Conservation (phyloP, 2,888 invertebrate species). For the Panzeria rudis region DNA sequence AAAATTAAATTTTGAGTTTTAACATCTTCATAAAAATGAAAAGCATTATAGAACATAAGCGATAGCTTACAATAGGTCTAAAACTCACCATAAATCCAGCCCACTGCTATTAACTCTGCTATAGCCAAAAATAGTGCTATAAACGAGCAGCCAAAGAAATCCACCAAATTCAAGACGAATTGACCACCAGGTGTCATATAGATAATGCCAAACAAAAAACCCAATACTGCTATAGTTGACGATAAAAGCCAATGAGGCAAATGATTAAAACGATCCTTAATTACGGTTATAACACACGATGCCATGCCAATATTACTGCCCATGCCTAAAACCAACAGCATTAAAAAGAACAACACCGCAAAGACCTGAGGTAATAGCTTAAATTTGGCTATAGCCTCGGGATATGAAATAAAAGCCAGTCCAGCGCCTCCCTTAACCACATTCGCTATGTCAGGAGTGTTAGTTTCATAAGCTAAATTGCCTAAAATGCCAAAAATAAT, state of each 20-base stretch:
- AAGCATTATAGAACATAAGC: too few relatives aligned
- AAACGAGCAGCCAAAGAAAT: constrained; percentile 90
- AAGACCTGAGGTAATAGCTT: constrained; percentile 85
- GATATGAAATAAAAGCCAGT: constrained; percentile 91
- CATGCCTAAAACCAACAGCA: constrained; percentile 85
- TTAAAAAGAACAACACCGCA: constrained; percentile 85
- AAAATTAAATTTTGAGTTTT: too few relatives aligned
- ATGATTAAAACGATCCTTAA: constrained; percentile 84
- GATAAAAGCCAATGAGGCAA: constrained; percentile 85
- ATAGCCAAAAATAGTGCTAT: constrained; percentile 88
- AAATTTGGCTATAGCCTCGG: constrained; percentile 86
- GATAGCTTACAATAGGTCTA: too few relatives aligned
- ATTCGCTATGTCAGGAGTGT: constrained; percentile 85
- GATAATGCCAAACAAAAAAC: constrained; percentile 86
- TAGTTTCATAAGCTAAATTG: constrained; percentile 88
- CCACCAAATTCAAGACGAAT: constrained; percentile 89
- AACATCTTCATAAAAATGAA: too few relatives aligned
- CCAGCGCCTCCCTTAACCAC: constrained; percentile 91
- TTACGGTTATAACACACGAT: constrained; percentile 84
- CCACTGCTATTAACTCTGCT: constrained; percentile 87
- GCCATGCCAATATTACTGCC: constrained; percentile 85
- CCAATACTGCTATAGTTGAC: constrained; percentile 82
- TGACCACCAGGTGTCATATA: constrained; percentile 90
- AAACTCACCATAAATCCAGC: constrained; percentile 89
- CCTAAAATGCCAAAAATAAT: constrained; percentile 94